These are phyloP conservation scores for Alentia gelatinosa DNA, from an alignment of 2,888 invertebrate genomes.

Conservation along the genomic window DNA sequence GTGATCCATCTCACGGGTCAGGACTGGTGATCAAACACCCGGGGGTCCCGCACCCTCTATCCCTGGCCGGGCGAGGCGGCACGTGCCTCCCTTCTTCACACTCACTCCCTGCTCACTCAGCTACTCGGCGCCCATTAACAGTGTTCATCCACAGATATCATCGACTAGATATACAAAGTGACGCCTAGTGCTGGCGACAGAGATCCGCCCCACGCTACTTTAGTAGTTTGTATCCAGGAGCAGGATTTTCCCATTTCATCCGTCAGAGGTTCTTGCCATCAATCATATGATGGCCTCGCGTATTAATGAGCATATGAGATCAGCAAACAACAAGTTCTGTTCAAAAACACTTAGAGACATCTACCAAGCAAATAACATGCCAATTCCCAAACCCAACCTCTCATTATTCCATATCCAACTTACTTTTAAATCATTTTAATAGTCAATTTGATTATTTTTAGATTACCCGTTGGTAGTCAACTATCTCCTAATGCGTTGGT, in stretches of 20 bases:
- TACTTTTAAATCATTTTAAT: too few species aligned
- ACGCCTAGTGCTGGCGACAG: neutral
- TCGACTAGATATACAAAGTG: neutral
- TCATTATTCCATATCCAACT: too few species aligned
- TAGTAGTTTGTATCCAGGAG: neutral
- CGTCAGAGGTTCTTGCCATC: neutral
- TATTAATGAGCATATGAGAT: neutral
- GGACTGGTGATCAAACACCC: neutral
- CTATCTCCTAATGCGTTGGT: too few species aligned
- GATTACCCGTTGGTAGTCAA: too few species aligned
- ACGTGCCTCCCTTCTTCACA: neutral
- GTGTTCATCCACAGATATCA: neutral
- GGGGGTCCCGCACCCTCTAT: neutral
- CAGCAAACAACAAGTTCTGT: neutral
- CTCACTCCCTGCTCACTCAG: neutral
- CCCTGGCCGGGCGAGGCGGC: neutral
- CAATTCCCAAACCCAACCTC: too few species aligned
- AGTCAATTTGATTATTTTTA: too few species aligned
- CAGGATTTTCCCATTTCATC: neutral
- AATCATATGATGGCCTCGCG: neutral
- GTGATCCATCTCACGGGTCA: slow-evolving; percentile 1
- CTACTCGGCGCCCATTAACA: neutral
- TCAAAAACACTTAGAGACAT: too few species aligned
- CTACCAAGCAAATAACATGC: too few species aligned
- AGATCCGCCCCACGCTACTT: neutral